phyloP scores from a whole-genome alignment of 37 sponge, comb jelly and placozoan genomes.

The Hexactinellida sp. region DNA sequence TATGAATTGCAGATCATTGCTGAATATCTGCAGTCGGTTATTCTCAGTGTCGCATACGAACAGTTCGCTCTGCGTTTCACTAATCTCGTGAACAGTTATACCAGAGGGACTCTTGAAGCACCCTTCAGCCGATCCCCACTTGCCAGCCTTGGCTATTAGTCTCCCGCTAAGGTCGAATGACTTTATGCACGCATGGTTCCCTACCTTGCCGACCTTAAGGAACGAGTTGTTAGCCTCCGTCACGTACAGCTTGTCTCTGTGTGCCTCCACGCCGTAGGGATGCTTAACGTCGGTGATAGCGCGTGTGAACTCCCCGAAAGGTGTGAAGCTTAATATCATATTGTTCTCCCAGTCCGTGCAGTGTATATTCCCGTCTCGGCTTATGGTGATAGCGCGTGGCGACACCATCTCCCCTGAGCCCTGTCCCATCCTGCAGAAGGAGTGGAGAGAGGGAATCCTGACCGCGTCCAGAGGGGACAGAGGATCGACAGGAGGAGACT shows the following conservation, averaged over 20 bases:
- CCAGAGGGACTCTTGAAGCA: not conserved
- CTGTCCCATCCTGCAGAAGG: slow-evolving; percentile 11
- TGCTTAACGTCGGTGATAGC: not conserved
- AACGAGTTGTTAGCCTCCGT: not conserved
- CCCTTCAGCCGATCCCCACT: not conserved
- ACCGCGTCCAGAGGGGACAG: not conserved
- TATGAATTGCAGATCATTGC: not conserved
- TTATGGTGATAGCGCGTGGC: not conserved
- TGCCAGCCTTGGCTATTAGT: not conserved
- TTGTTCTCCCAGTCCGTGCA: not conserved
- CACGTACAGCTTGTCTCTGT: not conserved
- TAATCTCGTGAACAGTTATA: not conserved
- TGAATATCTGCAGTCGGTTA: not conserved
- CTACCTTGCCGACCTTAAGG: not conserved
- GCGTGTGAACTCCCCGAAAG: not conserved
- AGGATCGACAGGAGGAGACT: not conserved
- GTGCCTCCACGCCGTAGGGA: not conserved
- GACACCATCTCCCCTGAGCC: not conserved
- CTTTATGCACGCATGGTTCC: not conserved
- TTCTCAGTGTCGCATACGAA: not conserved
- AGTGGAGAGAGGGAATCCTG: not conserved
- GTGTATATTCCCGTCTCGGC: not conserved
- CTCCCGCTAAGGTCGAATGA: not conserved
- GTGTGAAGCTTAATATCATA: not conserved
- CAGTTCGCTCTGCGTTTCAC: not conserved